These are phyloP conservation scores for Microtus richardsoni DNA, from an alignment of 2,113 vertebrate genomes.

Conservation along the genomic window DNA sequence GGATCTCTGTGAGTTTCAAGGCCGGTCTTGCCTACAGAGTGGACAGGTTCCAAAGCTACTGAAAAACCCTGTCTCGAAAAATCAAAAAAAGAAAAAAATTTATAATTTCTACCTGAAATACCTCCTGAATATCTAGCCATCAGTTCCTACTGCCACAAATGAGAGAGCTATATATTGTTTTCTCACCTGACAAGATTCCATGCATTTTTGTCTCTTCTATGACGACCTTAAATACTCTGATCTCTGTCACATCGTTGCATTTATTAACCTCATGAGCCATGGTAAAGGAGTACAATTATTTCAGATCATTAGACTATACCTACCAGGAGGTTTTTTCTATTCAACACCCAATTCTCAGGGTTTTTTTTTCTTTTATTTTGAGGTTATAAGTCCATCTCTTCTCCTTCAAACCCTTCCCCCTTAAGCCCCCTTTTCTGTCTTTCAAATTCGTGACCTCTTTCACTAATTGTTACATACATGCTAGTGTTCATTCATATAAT, in stretches of 20 bases:
- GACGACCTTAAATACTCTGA: not conserved
- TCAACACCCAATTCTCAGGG: not conserved
- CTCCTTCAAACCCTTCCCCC: not conserved
- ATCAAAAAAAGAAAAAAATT: no score
- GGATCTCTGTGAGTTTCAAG: no score
- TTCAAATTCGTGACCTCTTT: not conserved
- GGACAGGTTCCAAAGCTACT: no score
- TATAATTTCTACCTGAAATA: slow-evolving; percentile 8
- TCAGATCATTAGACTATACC: not conserved
- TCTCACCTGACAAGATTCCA: not conserved
- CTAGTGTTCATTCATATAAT: not conserved
- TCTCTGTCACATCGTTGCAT: not conserved
- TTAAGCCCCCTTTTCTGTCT: not conserved
- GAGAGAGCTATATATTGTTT: not conserved
- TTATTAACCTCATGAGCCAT: not conserved
- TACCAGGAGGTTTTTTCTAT: not conserved
- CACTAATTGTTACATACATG: not conserved
- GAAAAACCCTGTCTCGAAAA: no score
- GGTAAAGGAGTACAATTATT: not conserved
- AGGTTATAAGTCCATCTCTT: not conserved
- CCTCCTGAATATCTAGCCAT: not conserved
- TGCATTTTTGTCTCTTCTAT: slow-evolving; percentile 24
- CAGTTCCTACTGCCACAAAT: not conserved
- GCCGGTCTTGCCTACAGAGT: no score
- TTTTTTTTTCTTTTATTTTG: not conserved